These are phyloP conservation scores for Schlechtendalia chinensis DNA, from an alignment of 1,140 invertebrate species.

Conservation along the genomic window DNA sequence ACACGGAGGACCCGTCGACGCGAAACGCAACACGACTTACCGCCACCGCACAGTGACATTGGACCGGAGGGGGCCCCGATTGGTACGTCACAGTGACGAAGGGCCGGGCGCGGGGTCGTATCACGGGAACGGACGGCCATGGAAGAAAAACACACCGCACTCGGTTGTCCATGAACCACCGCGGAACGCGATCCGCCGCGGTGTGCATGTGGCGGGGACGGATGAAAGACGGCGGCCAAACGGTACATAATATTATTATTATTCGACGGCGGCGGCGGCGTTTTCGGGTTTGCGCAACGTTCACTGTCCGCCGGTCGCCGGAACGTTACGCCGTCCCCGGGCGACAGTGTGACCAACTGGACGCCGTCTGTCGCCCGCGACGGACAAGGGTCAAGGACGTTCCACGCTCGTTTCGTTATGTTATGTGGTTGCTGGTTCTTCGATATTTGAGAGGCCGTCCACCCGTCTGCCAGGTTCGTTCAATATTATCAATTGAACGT, in stretches of 20 bases:
- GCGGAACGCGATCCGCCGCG: background rate
- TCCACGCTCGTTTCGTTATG: background rate
- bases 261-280: background rate
- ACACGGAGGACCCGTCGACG: slow-evolving; percentile 27
- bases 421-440: too few relatives aligned
- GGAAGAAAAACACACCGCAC: background rate
- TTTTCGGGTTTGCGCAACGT: background rate
- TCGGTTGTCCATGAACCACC: background rate
- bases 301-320: too few relatives aligned
- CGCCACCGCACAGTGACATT: background rate
- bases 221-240: background rate
- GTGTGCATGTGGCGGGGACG: background rate
- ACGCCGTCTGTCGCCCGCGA: too few relatives aligned
- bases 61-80: background rate
- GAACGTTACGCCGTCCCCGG: too few relatives aligned
- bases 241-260: background rate
- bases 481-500: too few relatives aligned
- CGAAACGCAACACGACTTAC: slow-evolving; percentile 29
- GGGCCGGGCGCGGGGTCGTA: slow-evolving; percentile 23
- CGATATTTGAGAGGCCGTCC: too few relatives aligned
- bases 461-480: too few relatives aligned
- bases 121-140: background rate
- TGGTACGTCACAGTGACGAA: background rate
- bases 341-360: slow-evolving; percentile 10
- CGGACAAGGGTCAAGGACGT: slow-evolving; percentile 11